phyloP scores from a whole-genome alignment of 2,797 vertebrate species.

The Sebastes melanostomus region DNA sequence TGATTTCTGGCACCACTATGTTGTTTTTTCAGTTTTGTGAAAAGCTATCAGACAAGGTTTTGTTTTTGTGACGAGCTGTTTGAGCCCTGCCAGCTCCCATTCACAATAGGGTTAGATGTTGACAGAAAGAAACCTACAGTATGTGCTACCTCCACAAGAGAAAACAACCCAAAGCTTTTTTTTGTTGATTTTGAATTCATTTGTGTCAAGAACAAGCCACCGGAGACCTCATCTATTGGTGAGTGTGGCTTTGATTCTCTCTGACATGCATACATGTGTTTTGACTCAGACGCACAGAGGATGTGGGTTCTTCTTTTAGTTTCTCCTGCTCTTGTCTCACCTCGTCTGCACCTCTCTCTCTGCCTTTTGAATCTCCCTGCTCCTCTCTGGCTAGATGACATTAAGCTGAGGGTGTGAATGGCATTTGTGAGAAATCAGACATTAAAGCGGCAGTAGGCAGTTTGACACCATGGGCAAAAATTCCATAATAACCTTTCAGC shows the following conservation, averaged over 20 bases:
- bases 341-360: neutral
- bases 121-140: conserved; percentile 21
- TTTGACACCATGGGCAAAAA: no score
- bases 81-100: neutral
- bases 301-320: conserved; percentile 3
- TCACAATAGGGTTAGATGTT: conserved; percentile 32
- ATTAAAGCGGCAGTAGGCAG: neutral
- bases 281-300: neutral
- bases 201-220: conserved; percentile 69
- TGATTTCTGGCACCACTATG: neutral
- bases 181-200: conserved; percentile 75
- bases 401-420: conserved; percentile 24
- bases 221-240: conserved; percentile 49
- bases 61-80: conserved; percentile 18
- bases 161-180: conserved; percentile 50
- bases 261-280: neutral
- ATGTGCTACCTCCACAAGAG: conserved; percentile 17
- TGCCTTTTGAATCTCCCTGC: no score
- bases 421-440: conserved; percentile 42
- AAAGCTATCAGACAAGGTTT: conserved; percentile 3
- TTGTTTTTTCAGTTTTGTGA: neutral
- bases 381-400: neutral
- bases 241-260: conserved; percentile 27
- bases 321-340: neutral
- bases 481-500: no score